Base-by-base conservation (phyloP, 2,888 invertebrate species). In the Penaeus monodon region DNA sequence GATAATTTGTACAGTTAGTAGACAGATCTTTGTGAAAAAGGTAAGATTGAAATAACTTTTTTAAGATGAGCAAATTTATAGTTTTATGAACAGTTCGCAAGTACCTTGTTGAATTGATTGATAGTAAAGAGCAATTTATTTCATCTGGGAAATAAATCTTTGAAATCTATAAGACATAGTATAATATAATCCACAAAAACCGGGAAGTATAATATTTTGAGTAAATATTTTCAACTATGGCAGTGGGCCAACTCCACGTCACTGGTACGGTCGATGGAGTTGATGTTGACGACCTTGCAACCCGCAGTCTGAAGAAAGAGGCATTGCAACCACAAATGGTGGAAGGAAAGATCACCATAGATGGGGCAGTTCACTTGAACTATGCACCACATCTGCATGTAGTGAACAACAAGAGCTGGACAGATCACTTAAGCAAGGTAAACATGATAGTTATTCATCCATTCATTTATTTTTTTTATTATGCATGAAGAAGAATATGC, bases 331-430 rank as follows among this genome's bases (percentile, higher is more conserved):
- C 38, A 7, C 82, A 82, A 17, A 17, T 82, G 38, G 74, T 82
- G 33, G 44, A 73, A 10, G 82, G 73, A 7, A 64, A n/a, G 7
- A 29, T 82, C n/a, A 65, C 24, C 1, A 76, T 82, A 64, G n/a
- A 74, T 24, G 38, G n/a, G 7, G 38, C 63, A 24, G 64, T 82
- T 49, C 82, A 82, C 74, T 82, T 82, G 38, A 74, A 2, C 65
- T 63, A 64, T 29, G 74, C 17, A 2, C 82, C 74, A 2, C 33
- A 63, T n/a, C 82, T 82, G 20, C n/a, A 38, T 4, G 24, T 33
- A 14, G 82, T 82, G 6, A 82, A 82, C 64, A 63, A 33, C 22
- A 74, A 74, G 20, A 74, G 73, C 65, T 82, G 82, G 82, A 29
- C 64, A 33, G 38, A 73, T 6, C 74, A 82, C n/a, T 64, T 82